Base-by-base conservation (phyloP, 30 jellyfish, hydroid and myxozoan species). In the Turritopsis dohrnii region DNA sequence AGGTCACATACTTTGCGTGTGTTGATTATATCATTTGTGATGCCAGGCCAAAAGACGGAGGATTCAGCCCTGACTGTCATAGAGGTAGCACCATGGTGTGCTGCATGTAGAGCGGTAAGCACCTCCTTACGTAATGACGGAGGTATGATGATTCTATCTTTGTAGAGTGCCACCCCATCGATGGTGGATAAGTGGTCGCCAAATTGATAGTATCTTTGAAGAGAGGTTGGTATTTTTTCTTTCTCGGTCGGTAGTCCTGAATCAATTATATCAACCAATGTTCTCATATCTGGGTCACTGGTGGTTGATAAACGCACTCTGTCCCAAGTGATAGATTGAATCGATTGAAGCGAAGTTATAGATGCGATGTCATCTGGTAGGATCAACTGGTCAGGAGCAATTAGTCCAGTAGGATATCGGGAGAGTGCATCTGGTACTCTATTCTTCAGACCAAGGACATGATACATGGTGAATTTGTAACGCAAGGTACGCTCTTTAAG, bases 81-180 rank as follows among this genome's bases (percentile, higher is more conserved):
- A n/a, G n/a, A n/a, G n/a, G n/a, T n/a, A n/a, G n/a, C 79, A 21
- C 85, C 85, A 24, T 79, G 85, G 85, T 79, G 85, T 1, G 85
- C 85, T 1, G 26, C 22, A 21, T 79, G 85, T 5, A 79, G 79
- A 29, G 54, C 24, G 16, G 29, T 28, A 17, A 29, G 41, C 24
- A 28, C 53, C 9, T 30, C 79, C 18, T 29, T 30, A 19, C 79
- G 79, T 3, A 79, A 82, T 23, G 8, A 1, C 7, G 83, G 82
- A 4, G 85, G 85, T 29, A 79, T 53, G 41, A 79, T 24, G 22
- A 52, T 79, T 17, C 85, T 21, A 52, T 74, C 82, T 8, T 20
- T 29, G 54, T 22, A 74, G 7, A 74, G 8, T 3, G 31, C 54
- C 7, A 22, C 82, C 3, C 54, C 16, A 20, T 74, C 73, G 20